Percentiles rank a stretch among this genome's conserved stretches.
These are phyloP conservation scores for Bubalus kerabau DNA, from an alignment of 2,113 vertebrate genomes.

Conservation along the genomic window DNA sequence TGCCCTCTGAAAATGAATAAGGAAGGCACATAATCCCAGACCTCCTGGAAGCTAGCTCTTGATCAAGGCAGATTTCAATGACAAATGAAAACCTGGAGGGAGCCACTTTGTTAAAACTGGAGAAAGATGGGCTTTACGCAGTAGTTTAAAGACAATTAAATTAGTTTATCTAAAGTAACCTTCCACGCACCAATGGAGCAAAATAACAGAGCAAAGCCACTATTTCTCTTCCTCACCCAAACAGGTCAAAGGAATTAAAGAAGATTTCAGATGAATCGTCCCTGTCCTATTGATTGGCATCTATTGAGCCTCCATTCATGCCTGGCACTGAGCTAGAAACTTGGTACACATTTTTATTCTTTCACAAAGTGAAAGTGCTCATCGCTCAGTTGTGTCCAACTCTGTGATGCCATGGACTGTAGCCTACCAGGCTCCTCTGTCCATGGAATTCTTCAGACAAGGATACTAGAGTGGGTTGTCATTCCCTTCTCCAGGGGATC, in stretches of 20 bases:
- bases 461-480: background rate
- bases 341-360: background rate
- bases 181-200: background rate
- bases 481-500: background rate
- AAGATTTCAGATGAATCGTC: background rate
- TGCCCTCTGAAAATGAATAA: background rate
- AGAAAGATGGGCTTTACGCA: background rate
- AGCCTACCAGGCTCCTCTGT: background rate
- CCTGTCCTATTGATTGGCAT: background rate
- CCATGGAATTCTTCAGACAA: background rate
- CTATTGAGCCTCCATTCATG: background rate
- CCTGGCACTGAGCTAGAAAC: background rate
- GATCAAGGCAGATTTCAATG: background rate
- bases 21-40: background rate
- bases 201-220: background rate
- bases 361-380: background rate
- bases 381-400: rapidly evolving
- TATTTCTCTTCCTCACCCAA: background rate
- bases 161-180: background rate
- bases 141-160: background rate
- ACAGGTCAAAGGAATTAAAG: background rate
- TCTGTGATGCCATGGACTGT: background rate
- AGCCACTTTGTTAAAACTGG: background rate
- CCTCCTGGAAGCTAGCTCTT: background rate
- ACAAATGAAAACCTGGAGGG: background rate